A percentile compares a stretch with the other conserved stretches of the same genome.
phyloP scores from a whole-genome alignment of 2,888 invertebrate genomes.

The Brassicogethes aeneus region DNA sequence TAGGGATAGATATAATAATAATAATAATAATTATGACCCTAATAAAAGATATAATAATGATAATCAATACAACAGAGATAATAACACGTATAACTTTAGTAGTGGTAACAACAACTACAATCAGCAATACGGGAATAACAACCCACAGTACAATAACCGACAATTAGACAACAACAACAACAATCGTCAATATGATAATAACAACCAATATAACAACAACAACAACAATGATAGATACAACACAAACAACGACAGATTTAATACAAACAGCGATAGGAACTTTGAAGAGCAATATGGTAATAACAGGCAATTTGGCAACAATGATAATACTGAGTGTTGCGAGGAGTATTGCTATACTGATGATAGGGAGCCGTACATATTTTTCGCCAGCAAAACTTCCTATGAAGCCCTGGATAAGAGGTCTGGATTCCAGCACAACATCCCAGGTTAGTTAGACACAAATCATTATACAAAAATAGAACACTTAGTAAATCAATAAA shows the following conservation, averaged over 20 bases:
- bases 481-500: no score
- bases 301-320: conserved; percentile 7
- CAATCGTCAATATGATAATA: conserved; percentile 11
- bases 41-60: conserved; percentile 9
- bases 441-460: conserved; percentile 51
- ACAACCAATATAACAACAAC: conserved; percentile 5
- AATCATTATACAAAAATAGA: no score
- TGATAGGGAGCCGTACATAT: conserved; percentile 55
- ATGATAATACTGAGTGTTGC: conserved; percentile 26
- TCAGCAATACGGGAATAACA: conserved; percentile 8
- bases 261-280: conserved; percentile 2
- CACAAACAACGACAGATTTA: conserved; percentile 8
- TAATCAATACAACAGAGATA: conserved; percentile 12
- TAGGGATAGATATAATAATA: conserved; percentile 13
- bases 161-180: conserved; percentile 3
- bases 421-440: conserved; percentile 46
- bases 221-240: conserved; percentile 6
- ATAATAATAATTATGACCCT: conserved; percentile 6
- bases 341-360: conserved; percentile 53
- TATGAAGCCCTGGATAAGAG: conserved; percentile 52
- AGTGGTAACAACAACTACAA: conserved; percentile 9
- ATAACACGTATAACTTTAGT: no score
- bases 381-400: conserved; percentile 67
- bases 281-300: conserved; percentile 8
- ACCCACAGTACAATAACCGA: conserved; percentile 12